phyloP scores from a whole-genome alignment of 2,888 invertebrate species.

The Pachydiplax longipennis region DNA sequence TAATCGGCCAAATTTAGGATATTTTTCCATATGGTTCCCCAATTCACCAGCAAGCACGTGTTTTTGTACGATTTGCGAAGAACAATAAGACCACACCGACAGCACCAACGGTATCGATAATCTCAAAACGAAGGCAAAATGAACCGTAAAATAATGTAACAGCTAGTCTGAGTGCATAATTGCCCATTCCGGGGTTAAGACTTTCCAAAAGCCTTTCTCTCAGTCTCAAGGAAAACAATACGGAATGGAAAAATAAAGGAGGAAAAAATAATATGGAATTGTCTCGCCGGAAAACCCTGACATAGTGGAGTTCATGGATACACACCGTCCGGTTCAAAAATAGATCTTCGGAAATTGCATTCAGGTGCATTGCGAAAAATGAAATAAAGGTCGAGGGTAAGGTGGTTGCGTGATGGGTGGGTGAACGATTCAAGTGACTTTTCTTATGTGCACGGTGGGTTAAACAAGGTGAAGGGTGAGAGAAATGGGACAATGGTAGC shows the following conservation, averaged over 20 bases:
- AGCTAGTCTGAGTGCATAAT: not conserved
- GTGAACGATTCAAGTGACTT: not conserved
- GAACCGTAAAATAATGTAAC: not conserved
- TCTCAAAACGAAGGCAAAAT: not conserved
- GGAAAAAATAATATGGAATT: not conserved
- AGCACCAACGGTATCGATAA: not conserved
- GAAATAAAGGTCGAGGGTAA: not conserved
- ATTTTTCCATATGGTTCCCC: too few species aligned
- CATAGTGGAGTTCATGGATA: not conserved
- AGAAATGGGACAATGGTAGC: not conserved
- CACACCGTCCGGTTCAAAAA: not conserved
- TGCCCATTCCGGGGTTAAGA: not conserved
- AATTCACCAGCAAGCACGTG: too few species aligned
- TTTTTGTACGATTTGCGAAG: too few species aligned
- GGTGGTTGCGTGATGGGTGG: not conserved
- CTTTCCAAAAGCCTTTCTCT: not conserved
- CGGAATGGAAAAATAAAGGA: not conserved
- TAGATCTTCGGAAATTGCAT: not conserved
- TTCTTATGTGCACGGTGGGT: not conserved
- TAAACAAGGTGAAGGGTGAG: not conserved
- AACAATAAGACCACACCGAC: too few species aligned
- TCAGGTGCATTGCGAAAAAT: not conserved
- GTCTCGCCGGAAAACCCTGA: not conserved
- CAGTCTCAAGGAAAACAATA: not conserved
- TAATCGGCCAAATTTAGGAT: too few species aligned